Conservation (phyloP, 2,113 vertebrate genomes). For the Chlamydotis undulata region DNA sequence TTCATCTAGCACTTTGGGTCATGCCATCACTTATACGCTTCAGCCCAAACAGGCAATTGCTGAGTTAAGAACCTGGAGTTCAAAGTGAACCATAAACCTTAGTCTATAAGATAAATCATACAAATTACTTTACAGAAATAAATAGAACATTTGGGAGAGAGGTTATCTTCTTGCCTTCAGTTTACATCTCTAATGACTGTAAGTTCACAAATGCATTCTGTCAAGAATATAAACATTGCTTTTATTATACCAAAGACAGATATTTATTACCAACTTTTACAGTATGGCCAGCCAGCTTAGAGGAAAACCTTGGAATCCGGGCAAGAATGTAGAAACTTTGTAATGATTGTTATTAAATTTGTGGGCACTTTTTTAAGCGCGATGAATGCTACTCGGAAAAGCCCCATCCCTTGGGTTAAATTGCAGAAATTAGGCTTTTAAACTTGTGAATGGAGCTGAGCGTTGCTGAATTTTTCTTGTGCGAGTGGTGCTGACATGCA, state of each 20-base stretch:
- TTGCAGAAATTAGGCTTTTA: not conserved
- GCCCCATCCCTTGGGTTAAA: not conserved
- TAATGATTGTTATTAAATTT: not conserved
- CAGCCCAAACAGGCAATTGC: slow-evolving; percentile 70
- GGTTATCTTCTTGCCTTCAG: slow-evolving; percentile 75
- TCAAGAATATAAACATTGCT: slow-evolving; percentile 68
- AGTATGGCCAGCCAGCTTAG: slow-evolving; percentile 32
- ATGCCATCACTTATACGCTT: slow-evolving; percentile 72
- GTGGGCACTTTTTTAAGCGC: not conserved
- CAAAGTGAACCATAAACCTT: slow-evolving; percentile 77
- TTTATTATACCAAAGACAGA: slow-evolving; percentile 70
- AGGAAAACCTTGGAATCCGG: slow-evolving; percentile 51
- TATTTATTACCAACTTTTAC: slow-evolving; percentile 63
- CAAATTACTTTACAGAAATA: slow-evolving; percentile 79
- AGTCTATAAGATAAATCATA: slow-evolving; percentile 75
- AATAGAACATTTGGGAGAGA: slow-evolving; percentile 73
- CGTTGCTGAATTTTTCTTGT: not conserved
- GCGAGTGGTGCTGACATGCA: not conserved
- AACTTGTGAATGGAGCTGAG: not conserved
- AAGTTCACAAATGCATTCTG: slow-evolving; percentile 74
- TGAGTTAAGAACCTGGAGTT: slow-evolving; percentile 77
- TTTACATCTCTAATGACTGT: slow-evolving; percentile 77
- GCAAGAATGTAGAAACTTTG: slow-evolving; percentile 41
- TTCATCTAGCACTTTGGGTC: slow-evolving; percentile 74
- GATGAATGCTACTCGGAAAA: not conserved